phyloP scores from a whole-genome alignment of 2,888 invertebrate genomes.

The Anodontia alba region DNA sequence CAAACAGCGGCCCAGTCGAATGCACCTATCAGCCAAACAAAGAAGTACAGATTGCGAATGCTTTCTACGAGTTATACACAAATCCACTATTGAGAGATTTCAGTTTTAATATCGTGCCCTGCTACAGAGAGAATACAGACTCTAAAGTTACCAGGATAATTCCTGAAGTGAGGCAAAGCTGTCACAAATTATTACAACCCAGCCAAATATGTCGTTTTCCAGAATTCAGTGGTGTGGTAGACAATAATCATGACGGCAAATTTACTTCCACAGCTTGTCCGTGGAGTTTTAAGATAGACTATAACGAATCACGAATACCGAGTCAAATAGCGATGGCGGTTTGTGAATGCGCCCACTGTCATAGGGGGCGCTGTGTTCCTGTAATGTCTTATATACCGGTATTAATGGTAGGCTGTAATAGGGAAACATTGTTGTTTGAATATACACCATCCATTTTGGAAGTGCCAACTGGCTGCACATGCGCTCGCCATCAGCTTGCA shows the following conservation, averaged over 20 bases:
- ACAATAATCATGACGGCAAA: background rate
- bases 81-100: background rate
- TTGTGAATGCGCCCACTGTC: background rate
- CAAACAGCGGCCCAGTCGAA: background rate
- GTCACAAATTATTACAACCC: background rate
- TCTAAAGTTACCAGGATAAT: background rate
- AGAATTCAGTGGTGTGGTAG: background rate
- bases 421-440: background rate
- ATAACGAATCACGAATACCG: background rate
- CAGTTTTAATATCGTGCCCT: background rate
- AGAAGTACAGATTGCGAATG: background rate
- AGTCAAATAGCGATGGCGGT: background rate
- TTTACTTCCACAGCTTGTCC: background rate
- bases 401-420: background rate
- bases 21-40: background rate
- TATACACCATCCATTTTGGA: background rate
- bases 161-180: background rate
- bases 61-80: background rate
- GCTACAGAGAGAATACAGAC: background rate
- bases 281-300: background rate
- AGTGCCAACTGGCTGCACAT: background rate
- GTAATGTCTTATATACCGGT: background rate
- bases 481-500: background rate
- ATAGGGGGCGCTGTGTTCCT: constrained; percentile 1
- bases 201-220: background rate